phyloP scores from a whole-genome alignment of 2,888 invertebrate genomes.

The Himalopsyche anomala region DNA sequence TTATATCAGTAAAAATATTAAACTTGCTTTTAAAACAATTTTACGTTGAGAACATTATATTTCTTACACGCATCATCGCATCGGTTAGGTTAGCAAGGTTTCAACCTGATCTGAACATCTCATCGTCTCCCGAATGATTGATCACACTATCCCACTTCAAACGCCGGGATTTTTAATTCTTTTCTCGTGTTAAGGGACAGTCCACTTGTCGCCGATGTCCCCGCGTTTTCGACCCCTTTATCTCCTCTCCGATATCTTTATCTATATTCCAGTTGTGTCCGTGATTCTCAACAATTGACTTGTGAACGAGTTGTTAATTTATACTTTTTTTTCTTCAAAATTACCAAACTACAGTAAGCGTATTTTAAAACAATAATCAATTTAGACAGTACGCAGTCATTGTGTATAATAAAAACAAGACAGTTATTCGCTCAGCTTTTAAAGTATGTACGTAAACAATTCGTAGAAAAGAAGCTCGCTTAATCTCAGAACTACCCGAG shows the following conservation, averaged over 20 bases:
- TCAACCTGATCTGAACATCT: constrained; percentile 6
- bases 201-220: constrained; percentile 17
- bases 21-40: no score
- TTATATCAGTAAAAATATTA: no score
- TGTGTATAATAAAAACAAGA: no score
- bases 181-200: constrained; percentile 21
- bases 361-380: no score
- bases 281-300: background rate
- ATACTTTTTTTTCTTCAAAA: no score
- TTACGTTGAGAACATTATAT: background rate
- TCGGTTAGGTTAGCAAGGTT: constrained; percentile 8
- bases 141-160: background rate
- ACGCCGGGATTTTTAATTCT: constrained; percentile 1
- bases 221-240: constrained; percentile 43
- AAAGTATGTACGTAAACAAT: no score
- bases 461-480: no score
- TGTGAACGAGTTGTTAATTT: no score
- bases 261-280: background rate
- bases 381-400: no score
- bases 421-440: no score
- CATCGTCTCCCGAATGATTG: constrained; percentile 19
- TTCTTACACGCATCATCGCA: background rate
- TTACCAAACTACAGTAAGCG: no score
- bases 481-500: no score
- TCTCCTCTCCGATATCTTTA: constrained; percentile 25